A percentile compares a stretch with the other conserved stretches of the same genome.
phyloP scores from a whole-genome alignment of 2,113 vertebrate genomes.

The Smithornis capensis region DNA sequence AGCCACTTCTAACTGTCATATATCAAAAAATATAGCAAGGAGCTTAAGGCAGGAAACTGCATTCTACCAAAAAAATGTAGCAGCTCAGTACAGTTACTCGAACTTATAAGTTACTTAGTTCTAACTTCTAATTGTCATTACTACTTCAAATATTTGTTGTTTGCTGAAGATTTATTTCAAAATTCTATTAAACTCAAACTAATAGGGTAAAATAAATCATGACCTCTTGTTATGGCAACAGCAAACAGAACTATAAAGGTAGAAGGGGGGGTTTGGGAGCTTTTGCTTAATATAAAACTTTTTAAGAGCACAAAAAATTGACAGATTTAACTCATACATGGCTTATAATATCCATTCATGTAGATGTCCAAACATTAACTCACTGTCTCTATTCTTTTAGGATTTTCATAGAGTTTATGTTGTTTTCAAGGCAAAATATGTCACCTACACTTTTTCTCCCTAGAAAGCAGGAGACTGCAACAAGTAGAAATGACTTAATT shows the following conservation, averaged over 20 bases:
- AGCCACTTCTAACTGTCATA: background rate
- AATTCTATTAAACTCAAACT: background rate
- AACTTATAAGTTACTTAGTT: background rate
- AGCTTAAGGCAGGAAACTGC: background rate
- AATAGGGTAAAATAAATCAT: background rate
- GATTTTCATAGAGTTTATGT: background rate
- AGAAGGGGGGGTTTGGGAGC: background rate
- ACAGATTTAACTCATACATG: background rate
- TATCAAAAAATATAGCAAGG: background rate
- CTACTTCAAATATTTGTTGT: background rate
- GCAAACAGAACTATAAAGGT: background rate
- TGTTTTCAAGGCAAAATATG: background rate
- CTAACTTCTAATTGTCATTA: background rate
- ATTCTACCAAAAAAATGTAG: background rate
- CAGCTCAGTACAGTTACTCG: background rate
- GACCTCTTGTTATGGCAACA: background rate
- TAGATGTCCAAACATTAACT: background rate
- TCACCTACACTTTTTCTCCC: background rate
- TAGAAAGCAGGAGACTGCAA: background rate
- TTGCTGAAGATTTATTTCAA: background rate
- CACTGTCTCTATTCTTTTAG: background rate
- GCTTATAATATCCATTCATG: background rate
- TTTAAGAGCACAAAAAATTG: background rate
- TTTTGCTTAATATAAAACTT: background rate
- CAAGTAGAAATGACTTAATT: background rate